Evolutionary conservation across 2,888 invertebrate genomes (phyloP), one percentile per base, ranked within the genome.

Genomic region (Cosmopolites sordidus): DNA sequence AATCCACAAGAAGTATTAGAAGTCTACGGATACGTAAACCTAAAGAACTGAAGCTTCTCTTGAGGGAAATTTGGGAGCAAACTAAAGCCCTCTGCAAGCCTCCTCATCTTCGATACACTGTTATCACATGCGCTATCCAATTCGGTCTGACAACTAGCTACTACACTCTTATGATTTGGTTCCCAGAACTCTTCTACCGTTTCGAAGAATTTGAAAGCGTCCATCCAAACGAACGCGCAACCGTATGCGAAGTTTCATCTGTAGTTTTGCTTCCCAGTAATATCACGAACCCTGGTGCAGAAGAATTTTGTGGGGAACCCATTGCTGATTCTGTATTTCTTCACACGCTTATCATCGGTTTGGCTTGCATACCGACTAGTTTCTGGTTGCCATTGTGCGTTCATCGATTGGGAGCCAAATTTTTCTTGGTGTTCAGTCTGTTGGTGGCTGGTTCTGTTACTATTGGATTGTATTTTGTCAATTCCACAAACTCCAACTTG

Each of bases 121-220:
- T 86, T 48, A 78, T 89, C 54, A 86, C 89, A 43, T 87, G 91
- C 70, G 78, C 85, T 37, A 88, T 92, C 62, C 89, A 91, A 69
- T 91, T 91, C 70, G 90, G 91, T 62, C 75, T 89, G 55, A 89
- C 89, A 38, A 84, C 88, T 46, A 84, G 92, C 68, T 92, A 92
- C 75, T 92, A 92, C 72, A 92, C 92, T 5, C 75, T 92, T 39
- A 92, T 91, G 88, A 83, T 92, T 71, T 93, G 92, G 92, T 92
- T 92, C 75, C 92, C 92, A 11, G 92, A 92, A 72, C 74, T 92
- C 64, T 92, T 92, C 75, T 83, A 84, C 73, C 84, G 92, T 48
- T 89, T 89, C 72, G 87, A 89, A 66, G 84, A 84, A 64, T 89
- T 83, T 70, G 88, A 88, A 67, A 69, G 73, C 17, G 70, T 75